phyloP scores from a whole-genome alignment of 2,797 vertebrate species.

The Scyliorhinus canicula region DNA sequence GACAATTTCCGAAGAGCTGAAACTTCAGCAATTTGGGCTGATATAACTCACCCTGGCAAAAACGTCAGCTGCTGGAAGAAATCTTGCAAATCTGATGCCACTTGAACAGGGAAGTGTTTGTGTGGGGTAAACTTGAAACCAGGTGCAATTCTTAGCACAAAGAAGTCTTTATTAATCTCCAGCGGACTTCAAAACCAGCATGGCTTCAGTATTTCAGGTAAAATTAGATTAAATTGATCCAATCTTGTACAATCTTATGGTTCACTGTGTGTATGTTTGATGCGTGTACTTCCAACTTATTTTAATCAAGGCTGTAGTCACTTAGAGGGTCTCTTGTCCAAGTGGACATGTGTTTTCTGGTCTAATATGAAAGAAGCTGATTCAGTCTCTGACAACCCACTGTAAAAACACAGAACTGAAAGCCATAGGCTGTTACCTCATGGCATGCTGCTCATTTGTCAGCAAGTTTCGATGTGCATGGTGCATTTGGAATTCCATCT shows the following conservation, averaged over 20 bases:
- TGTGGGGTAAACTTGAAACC: neutral
- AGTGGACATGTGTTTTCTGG: neutral
- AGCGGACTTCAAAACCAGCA: neutral
- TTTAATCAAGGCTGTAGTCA: neutral
- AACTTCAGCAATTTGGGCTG: neutral
- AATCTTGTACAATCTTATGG: neutral
- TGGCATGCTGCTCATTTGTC: neutral
- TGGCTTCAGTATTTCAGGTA: neutral
- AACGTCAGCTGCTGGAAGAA: neutral
- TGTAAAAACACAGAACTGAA: neutral
- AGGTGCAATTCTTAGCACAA: neutral
- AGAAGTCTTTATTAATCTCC: neutral
- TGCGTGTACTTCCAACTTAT: neutral
- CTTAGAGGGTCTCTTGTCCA: neutral
- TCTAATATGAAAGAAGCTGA: neutral
- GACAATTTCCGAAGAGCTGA: neutral
- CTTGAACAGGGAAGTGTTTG: neutral
- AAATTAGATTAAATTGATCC: neutral
- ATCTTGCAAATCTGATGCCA: neutral
- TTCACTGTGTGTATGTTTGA: neutral
- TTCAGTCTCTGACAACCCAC: neutral
- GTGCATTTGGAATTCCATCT: neutral
- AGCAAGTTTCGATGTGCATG: neutral
- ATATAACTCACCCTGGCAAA: neutral
- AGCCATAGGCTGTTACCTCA: neutral